Percentiles rank a stretch among this genome's conserved stretches.
Evolutionary conservation across 2,113 vertebrate species (phyloP).

Genomic region (Ciconia maguari): DNA sequence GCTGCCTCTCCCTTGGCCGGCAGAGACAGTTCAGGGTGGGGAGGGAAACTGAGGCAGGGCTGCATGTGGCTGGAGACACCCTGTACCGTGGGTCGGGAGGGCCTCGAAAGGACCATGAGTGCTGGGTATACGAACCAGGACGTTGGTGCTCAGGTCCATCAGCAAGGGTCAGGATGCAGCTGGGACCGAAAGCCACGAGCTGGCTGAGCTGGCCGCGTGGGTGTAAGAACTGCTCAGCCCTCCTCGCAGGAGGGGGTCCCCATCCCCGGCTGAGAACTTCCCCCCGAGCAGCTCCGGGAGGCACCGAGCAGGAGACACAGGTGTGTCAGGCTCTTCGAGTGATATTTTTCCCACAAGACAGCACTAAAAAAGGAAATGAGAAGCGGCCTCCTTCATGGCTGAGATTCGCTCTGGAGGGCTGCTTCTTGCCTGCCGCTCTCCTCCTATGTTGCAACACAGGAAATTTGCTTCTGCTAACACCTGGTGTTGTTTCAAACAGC

Average conservation of each 20-base stretch:
- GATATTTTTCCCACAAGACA: slow-evolving; percentile 3
- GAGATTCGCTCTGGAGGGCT: slow-evolving; percentile 18
- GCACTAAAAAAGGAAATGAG: slow-evolving; percentile 44
- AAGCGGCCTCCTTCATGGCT: neutral
- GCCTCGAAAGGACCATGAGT: neutral
- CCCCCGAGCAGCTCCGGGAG: fast-evolving
- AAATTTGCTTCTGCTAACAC: slow-evolving; percentile 69
- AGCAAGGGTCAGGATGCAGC: neutral
- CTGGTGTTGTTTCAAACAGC: slow-evolving; percentile 67
- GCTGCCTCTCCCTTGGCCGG: neutral
- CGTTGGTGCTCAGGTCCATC: neutral
- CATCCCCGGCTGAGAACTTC: neutral
- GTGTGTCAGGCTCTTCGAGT: neutral
- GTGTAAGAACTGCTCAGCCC: neutral
- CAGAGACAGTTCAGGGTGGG: fast-evolving
- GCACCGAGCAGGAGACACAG: neutral
- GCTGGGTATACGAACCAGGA: neutral
- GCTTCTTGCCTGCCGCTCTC: slow-evolving; percentile 8
- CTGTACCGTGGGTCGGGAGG: fast-evolving
- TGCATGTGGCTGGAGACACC: neutral
- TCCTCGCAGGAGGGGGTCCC: neutral
- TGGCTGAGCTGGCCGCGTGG: neutral
- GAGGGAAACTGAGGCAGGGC: neutral
- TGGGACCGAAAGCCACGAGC: neutral
- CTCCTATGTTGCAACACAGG: slow-evolving; percentile 63